Evolutionary conservation across 2,888 invertebrate species (phyloP).

Genomic region (Caenorhabditis sp.): DNA sequence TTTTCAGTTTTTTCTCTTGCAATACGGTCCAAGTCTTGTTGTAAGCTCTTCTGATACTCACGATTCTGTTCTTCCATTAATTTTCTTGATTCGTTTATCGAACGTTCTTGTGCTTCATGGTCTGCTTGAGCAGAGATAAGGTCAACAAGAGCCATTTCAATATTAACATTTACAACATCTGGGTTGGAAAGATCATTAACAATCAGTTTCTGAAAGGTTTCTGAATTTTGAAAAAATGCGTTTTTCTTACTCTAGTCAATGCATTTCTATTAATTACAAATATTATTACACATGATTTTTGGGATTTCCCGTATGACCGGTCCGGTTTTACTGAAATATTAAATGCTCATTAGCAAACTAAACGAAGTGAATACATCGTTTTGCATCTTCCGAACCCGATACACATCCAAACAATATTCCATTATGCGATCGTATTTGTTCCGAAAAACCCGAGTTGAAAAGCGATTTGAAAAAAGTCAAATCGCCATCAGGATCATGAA

Average conservation of each 20-base stretch:
- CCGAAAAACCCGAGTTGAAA: conserved; percentile 28
- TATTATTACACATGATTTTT: conserved; percentile 25
- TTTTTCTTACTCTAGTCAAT: conserved; percentile 32
- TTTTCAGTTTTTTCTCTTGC: conserved; percentile 30
- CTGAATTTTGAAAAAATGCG: too few species aligned
- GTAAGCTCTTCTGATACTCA: conserved; percentile 51
- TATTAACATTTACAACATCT: conserved; percentile 20
- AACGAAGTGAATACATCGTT: conserved; percentile 8
- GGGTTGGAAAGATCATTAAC: conserved; percentile 34
- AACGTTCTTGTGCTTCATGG: conserved; percentile 14
- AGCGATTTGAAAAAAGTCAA: conserved; percentile 26
- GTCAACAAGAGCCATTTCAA: conserved; percentile 35
- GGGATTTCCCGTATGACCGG: conserved; percentile 21
- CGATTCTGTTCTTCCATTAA: conserved; percentile 62
- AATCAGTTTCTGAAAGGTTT: conserved; percentile 18
- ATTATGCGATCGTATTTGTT: conserved; percentile 18
- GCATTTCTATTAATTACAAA: conserved; percentile 39
- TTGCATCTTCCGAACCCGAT: conserved; percentile 36
- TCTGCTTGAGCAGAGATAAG: conserved; percentile 48
- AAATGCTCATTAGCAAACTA: background rate
- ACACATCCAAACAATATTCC: conserved; percentile 50
- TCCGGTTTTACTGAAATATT: conserved; percentile 51
- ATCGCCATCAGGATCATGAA: conserved; percentile 39
- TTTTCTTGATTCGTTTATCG: conserved; percentile 28
- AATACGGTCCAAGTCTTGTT: conserved; percentile 46